Conservation (phyloP, 2,797 vertebrate genomes). For the Neoniphon sammara region DNA sequence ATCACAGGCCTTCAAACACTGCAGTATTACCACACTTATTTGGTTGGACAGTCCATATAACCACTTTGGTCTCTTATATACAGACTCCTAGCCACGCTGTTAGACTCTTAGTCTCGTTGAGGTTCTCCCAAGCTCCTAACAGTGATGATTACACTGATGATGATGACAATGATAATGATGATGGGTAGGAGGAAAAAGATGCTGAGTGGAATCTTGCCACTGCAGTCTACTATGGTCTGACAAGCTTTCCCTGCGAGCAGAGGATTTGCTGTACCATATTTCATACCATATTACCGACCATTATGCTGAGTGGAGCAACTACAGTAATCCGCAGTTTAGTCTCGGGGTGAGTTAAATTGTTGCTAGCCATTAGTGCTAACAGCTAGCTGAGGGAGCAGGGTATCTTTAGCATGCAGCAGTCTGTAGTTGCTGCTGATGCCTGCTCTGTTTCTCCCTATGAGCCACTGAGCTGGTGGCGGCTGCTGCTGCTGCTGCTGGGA, state of each 20-base stretch:
- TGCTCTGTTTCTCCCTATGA: constrained; percentile 75
- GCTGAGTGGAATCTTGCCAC: constrained; percentile 3
- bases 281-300: constrained; percentile 37
- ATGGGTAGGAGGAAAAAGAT: neutral
- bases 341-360: constrained; percentile 55
- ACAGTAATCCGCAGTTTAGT: constrained; percentile 59
- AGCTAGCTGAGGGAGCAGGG: constrained; percentile 48
- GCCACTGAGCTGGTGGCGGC: constrained; percentile 74
- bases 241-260: constrained; percentile 32
- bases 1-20: too few relatives aligned
- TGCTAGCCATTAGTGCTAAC: constrained; percentile 49
- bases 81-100: too few relatives aligned
- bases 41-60: too few relatives aligned
- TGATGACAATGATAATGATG: neutral
- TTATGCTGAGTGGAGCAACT: constrained; percentile 58
- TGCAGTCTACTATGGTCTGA: constrained; percentile 24
- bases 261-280: constrained; percentile 35
- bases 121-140: neutral
- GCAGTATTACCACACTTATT: too few relatives aligned
- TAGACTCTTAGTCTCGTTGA: too few relatives aligned
- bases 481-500: constrained; percentile 71
- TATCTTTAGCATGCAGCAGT: constrained; percentile 72
- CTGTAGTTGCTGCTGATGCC: constrained; percentile 59
- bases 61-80: too few relatives aligned
- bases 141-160: constrained; percentile 10